A percentile compares a stretch with the other conserved stretches of the same genome.
Conservation (phyloP, 2,797 vertebrate species). For the Phataginus tetradactyla region DNA sequence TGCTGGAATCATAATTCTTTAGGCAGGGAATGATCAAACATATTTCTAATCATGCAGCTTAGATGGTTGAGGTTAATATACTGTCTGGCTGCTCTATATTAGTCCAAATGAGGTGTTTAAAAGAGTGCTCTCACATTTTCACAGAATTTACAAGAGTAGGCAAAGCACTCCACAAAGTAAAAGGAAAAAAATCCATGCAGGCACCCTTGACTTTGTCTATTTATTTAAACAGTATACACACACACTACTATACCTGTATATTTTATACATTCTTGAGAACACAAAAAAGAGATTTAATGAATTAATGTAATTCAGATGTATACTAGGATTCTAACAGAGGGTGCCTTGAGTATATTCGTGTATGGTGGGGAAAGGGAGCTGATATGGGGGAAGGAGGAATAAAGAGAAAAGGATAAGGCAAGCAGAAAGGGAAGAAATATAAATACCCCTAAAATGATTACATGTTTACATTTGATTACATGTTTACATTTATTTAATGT, state of each 20-base stretch:
- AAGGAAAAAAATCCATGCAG: background rate
- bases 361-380: background rate
- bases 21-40: background rate
- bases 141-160: background rate
- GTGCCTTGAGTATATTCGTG: background rate
- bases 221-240: background rate
- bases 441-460: background rate
- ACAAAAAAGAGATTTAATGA: background rate
- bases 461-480: background rate
- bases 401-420: background rate
- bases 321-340: background rate
- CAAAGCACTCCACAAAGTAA: background rate
- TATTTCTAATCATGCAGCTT: background rate
- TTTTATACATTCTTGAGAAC: background rate
- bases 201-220: background rate
- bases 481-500: background rate
- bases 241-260: background rate
- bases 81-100: background rate
- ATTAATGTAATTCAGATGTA: background rate
- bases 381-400: background rate
- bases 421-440: background rate
- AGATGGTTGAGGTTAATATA: background rate
- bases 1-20: background rate
- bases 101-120: background rate
- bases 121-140: background rate